Evolutionary conservation across 2,113 vertebrate species (phyloP).

Genomic region (Nanorana parkeri): DNA sequence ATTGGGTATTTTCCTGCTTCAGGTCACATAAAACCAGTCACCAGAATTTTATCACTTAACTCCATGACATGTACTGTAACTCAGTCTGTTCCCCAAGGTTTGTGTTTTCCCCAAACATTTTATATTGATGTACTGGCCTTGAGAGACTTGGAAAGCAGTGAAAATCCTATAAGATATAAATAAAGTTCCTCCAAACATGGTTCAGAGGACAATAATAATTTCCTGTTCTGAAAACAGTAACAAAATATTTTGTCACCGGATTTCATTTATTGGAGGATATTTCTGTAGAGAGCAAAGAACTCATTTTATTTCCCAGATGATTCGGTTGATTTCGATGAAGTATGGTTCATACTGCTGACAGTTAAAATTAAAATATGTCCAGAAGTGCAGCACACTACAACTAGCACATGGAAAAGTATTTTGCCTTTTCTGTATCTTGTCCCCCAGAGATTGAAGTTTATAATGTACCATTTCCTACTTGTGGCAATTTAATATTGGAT

Average conservation of each 20-base stretch:
- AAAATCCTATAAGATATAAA: not conserved
- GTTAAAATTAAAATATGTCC: not conserved
- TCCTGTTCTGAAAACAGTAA: conserved; percentile 2
- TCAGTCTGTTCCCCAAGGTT: not conserved
- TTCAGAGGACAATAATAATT: conserved; percentile 5
- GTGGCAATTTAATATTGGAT: no score
- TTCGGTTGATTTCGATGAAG: not conserved
- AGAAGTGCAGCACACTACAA: not conserved
- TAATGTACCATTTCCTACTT: no score
- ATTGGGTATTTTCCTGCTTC: not conserved
- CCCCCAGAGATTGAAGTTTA: not conserved
- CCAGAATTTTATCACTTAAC: conserved; percentile 7
- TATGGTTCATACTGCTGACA: not conserved
- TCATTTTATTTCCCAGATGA: not conserved
- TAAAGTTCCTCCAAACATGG: not conserved
- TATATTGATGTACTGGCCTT: not conserved
- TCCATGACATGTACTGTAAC: not conserved
- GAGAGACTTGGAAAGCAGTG: not conserved
- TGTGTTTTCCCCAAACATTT: not conserved
- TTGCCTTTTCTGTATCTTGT: not conserved
- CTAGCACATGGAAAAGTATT: not conserved
- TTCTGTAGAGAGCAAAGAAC: not conserved
- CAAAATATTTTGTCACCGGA: not conserved
- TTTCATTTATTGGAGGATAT: not conserved
- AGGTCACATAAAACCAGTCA: not conserved